These are phyloP conservation scores for Hippoglossus stenolepis DNA, from an alignment of 2,113 vertebrate species.

Conservation along the genomic window DNA sequence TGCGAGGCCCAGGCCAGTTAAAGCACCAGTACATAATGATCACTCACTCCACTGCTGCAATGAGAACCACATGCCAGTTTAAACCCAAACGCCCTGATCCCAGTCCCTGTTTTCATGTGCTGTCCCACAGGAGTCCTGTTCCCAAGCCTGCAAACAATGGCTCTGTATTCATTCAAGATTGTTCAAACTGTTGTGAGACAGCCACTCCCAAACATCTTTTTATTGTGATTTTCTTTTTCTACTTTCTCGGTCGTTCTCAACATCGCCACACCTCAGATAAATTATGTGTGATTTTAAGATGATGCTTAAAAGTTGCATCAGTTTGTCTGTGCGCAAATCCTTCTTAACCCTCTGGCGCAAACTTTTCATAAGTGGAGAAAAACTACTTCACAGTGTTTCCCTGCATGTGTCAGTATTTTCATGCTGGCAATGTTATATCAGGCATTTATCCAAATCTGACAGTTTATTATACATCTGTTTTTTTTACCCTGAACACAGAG, in stretches of 20 bases:
- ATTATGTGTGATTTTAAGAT: not conserved
- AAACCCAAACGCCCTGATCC: conserved; percentile 53
- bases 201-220: conserved; percentile 19
- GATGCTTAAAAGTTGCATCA: not conserved
- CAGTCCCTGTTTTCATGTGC: conserved; percentile 55
- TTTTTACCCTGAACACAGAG: too few species aligned
- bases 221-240: not conserved
- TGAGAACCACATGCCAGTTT: conserved; percentile 71
- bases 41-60: conserved; percentile 63
- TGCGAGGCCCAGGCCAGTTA: conserved; percentile 64
- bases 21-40: conserved; percentile 67
- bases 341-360: too few species aligned
- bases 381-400: too few species aligned
- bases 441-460: too few species aligned
- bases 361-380: too few species aligned
- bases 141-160: conserved; percentile 67
- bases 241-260: not conserved
- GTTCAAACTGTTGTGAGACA: conserved; percentile 29
- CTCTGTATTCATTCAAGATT: conserved; percentile 59
- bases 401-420: too few species aligned
- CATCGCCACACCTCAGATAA: not conserved
- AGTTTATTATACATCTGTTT: too few species aligned
- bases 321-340: not conserved
- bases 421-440: too few species aligned
- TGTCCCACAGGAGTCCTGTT: conserved; percentile 55